These are phyloP conservation scores for Agonopterix alstromeriana DNA, from an alignment of 2,888 invertebrate species.

Conservation along the genomic window DNA sequence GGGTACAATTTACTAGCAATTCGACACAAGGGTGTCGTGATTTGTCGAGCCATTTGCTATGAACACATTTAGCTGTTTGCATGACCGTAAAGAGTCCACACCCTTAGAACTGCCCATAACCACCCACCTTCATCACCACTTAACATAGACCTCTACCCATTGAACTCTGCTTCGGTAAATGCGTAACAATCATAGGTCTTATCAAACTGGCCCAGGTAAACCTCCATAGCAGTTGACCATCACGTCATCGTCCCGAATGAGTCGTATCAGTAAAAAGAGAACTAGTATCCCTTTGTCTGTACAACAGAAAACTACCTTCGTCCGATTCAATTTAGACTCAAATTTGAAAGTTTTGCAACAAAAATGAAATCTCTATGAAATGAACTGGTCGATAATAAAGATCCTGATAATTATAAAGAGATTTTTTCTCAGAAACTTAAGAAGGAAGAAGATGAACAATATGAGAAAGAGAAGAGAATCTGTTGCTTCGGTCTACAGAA, in stretches of 20 bases:
- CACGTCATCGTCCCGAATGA: conserved; percentile 55
- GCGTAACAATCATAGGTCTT: conserved; percentile 21
- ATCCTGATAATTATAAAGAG: conserved; percentile 27
- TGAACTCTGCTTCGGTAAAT: conserved; percentile 14
- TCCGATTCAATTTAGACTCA: conserved; percentile 10
- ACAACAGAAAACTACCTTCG: conserved; percentile 37
- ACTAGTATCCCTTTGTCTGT: conserved; percentile 45
- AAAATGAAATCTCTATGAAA: conserved; percentile 21
- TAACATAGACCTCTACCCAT: conserved; percentile 21
- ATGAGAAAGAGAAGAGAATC: conserved; percentile 57
- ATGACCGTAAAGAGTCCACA: conserved; percentile 62
- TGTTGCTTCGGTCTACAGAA: conserved; percentile 58
- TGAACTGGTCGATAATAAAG: conserved; percentile 22
- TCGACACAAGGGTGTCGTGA: conserved; percentile 52
- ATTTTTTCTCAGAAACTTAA: conserved; percentile 20
- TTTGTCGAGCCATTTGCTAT: conserved; percentile 60
- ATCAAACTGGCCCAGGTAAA: conserved; percentile 30
- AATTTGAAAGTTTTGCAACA: neutral
- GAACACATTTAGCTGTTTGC: conserved; percentile 54
- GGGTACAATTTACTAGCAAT: conserved; percentile 42
- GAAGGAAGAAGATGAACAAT: conserved; percentile 33
- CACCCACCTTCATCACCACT: conserved; percentile 36
- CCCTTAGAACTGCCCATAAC: conserved; percentile 38
- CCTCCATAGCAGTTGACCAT: conserved; percentile 51
- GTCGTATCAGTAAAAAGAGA: conserved; percentile 47